Percentiles rank a stretch among this genome's conserved stretches.
phyloP scores from a whole-genome alignment of 2,888 invertebrate genomes.

The Hesperia comma region DNA sequence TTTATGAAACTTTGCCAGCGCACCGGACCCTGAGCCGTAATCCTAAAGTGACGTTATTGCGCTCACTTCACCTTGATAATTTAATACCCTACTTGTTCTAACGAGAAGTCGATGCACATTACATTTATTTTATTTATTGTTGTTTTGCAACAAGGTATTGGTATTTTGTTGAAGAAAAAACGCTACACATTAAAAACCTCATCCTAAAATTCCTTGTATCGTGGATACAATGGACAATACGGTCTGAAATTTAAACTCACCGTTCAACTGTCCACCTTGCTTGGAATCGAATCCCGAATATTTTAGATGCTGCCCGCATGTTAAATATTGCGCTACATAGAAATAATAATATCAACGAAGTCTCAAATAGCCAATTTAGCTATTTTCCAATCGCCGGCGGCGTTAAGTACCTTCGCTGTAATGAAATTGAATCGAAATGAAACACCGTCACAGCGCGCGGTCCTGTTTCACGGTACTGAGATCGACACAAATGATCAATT shows the following conservation, averaged over 20 bases:
- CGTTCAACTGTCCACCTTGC: too few species aligned
- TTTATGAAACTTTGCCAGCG: conserved; percentile 6
- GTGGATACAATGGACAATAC: too few species aligned
- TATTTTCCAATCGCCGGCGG: not conserved
- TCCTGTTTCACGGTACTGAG: not conserved
- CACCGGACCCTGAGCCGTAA: not conserved
- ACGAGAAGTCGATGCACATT: not conserved
- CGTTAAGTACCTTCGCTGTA: not conserved
- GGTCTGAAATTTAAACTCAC: too few species aligned
- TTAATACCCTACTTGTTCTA: not conserved
- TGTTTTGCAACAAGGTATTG: too few species aligned
- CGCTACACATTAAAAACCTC: too few species aligned
- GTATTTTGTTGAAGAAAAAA: too few species aligned
- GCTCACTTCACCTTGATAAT: not conserved
- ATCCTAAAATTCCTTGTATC: too few species aligned
- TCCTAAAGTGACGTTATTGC: conserved; percentile 8
- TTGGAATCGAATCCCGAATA: too few species aligned
- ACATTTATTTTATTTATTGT: too few species aligned
- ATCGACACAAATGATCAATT: too few species aligned
- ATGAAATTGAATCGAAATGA: not conserved
- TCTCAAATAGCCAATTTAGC: conserved; percentile 5
- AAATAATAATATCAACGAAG: not conserved
- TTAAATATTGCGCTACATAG: too few species aligned
- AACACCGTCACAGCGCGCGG: not conserved
- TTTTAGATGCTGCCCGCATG: too few species aligned